Evolutionary conservation across 2,888 invertebrate genomes (phyloP), one percentile per base, ranked within the genome.

Genomic region (Trissolcus japonicus): DNA sequence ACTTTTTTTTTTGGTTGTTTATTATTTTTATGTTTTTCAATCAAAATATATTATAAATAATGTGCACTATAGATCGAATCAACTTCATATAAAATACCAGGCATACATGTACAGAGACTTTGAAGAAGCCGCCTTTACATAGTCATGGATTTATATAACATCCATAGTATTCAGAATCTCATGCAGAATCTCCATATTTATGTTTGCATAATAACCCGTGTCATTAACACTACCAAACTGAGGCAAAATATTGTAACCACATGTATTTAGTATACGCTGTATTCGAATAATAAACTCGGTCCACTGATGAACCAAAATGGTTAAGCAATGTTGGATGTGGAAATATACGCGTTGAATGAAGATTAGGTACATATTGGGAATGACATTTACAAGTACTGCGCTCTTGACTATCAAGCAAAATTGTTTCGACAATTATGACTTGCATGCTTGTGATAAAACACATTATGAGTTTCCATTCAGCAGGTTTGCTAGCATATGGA

Each of bases 121-220:
- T 9, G 1, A 13, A 11, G 14, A 17, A 17, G 19, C n/a, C 35
- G 16, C 54, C 25, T 35, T 43, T 54, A 40, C 25, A 19, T 17
- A 6, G 25, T 54, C 54, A 25, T 48, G n/a, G 14, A 19, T 51
- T 16, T 51, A 51, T 51, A 19, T 2, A 17, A 51, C 17, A 21
- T 67, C 59, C 35, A 60, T 68, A 68, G 53, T 68, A 59, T 68
- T 60, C 67, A 60, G 35, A 54, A 68, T 68, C 60, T 68, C 55
- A 57, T 19, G 19, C 25, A 55, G 48, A 61, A 60, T 68, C 61
- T 68, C 46, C 48, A 68, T 68, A 61, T 68, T 68, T 61, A 68
- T 68, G 54, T 25, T 46, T 13, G 48, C 16, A 55, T 61, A 61
- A 54, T 55, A 68, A 61, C 48, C 60, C 48, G 25, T 40, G 51